Evolutionary conservation across 2,797 vertebrate genomes (phyloP).

Genomic region (Hemitrygon akajei): DNA sequence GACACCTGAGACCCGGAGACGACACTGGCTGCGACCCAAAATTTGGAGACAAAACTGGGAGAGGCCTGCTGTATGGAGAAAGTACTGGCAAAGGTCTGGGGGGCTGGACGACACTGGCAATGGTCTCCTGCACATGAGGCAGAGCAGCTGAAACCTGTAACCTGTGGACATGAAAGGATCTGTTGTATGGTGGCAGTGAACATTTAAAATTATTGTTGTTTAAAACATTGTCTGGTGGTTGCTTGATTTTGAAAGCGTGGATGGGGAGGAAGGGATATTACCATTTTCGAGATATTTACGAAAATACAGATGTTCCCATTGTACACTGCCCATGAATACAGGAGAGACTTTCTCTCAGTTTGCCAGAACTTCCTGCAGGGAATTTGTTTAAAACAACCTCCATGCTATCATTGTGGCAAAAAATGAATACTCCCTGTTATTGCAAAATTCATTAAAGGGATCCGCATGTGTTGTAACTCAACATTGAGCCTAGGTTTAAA

Average conservation of each 20-base stretch:
- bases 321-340: not conserved
- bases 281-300: not conserved
- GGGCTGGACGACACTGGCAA: too few species aligned
- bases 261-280: not conserved
- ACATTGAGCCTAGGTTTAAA: not conserved
- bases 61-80: too few species aligned
- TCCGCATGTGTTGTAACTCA: not conserved
- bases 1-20: too few species aligned
- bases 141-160: not conserved
- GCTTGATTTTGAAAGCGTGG: not conserved
- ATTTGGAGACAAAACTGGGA: too few species aligned
- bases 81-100: too few species aligned
- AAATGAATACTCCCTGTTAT: not conserved
- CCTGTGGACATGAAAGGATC: not conserved
- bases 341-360: not conserved
- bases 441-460: too few species aligned
- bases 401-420: too few species aligned
- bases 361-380: too few species aligned
- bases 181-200: not conserved
- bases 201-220: conserved; percentile 20
- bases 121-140: too few species aligned
- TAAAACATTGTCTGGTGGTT: not conserved
- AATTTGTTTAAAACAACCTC: not conserved
- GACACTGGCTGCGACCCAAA: too few species aligned
- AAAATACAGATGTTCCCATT: not conserved